A percentile compares a stretch with the other conserved stretches of the same genome.
phyloP scores from a whole-genome alignment of 2,888 invertebrate genomes.

The Dynastes grantii region DNA sequence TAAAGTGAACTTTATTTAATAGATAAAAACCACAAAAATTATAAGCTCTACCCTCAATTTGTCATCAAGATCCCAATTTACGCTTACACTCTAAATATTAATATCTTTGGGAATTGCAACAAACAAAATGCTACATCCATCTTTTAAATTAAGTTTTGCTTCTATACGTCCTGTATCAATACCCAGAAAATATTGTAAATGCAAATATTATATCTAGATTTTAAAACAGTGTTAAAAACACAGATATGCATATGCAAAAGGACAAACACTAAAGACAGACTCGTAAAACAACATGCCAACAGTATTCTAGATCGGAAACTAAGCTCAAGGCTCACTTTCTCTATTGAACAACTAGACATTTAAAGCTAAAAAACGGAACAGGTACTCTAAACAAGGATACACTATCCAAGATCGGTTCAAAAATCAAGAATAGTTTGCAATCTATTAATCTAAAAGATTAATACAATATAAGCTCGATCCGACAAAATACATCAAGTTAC shows the following conservation, averaged over 20 bases:
- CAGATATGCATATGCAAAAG: background rate
- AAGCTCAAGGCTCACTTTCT: constrained; percentile 57
- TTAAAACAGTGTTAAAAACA: background rate
- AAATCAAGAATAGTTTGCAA: background rate
- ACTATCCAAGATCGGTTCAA: constrained; percentile 25
- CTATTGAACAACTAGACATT: constrained; percentile 44
- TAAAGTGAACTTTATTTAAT: no score
- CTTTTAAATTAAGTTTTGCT: no score
- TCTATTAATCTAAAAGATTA: background rate
- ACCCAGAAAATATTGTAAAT: no score
- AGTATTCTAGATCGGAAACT: constrained; percentile 32
- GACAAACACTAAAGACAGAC: constrained; percentile 16
- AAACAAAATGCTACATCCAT: no score
- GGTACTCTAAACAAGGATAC: background rate
- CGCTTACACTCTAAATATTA: no score
- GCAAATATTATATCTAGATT: background rate
- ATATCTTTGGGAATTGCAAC: no score
- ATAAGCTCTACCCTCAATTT: no score
- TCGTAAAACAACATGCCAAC: constrained; percentile 30
- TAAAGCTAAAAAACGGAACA: constrained; percentile 44
- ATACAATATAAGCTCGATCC: background rate
- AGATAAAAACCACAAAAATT: no score
- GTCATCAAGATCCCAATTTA: no score
- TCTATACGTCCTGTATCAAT: no score
- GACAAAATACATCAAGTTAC: background rate